A percentile compares a stretch with the other conserved stretches of the same genome.
Conservation (phyloP, 2,888 invertebrate genomes). For the Ophion costatus region DNA sequence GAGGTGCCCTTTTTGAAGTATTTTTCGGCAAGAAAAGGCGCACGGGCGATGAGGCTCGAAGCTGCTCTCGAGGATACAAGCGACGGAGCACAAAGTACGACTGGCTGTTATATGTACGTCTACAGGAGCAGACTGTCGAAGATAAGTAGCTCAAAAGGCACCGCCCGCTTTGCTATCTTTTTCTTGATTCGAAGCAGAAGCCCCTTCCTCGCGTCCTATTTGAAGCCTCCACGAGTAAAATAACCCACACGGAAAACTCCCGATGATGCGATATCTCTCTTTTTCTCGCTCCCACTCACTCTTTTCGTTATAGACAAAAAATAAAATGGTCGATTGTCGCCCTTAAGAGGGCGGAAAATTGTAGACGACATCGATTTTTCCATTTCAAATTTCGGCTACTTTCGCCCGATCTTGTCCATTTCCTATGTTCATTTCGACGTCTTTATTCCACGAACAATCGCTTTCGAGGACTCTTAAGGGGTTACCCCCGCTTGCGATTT, state of each 20-base stretch:
- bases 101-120: slow-evolving; percentile 5
- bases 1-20: not conserved
- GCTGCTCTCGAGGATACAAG: slow-evolving; percentile 31
- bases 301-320: slow-evolving; percentile 9
- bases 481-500: no score
- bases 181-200: slow-evolving; percentile 77
- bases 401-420: no score
- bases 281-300: not conserved
- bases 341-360: not conserved
- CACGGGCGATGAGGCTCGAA: slow-evolving; percentile 16
- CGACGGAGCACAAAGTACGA: slow-evolving; percentile 33
- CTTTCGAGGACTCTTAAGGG: no score
- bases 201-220: slow-evolving; percentile 67
- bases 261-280: slow-evolving; percentile 3
- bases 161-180: slow-evolving; percentile 75
- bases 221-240: slow-evolving; percentile 61
- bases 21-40: not conserved
- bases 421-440: no score
- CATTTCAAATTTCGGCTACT: not conserved
- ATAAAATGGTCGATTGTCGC: slow-evolving; percentile 7
- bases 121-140: slow-evolving; percentile 53
- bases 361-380: not conserved
- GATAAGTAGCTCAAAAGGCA: slow-evolving; percentile 71
- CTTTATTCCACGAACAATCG: no score
- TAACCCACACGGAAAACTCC: slow-evolving; percentile 26